These are phyloP conservation scores for Andricus grossulariae DNA, from an alignment of 1,140 invertebrate species.

Conservation along the genomic window DNA sequence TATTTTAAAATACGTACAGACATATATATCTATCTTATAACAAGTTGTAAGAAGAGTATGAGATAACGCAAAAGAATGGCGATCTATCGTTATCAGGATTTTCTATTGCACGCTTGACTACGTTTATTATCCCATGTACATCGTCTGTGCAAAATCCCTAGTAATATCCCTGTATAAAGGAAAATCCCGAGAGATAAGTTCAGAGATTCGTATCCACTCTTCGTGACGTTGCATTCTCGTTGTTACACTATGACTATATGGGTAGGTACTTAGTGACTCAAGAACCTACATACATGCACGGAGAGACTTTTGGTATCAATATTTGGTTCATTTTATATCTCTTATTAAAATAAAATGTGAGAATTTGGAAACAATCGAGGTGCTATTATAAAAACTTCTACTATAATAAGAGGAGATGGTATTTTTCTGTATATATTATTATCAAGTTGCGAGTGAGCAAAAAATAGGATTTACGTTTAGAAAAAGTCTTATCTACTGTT, in stretches of 20 bases:
- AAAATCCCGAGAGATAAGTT: slow-evolving; percentile 50
- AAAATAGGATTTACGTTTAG: too few relatives aligned
- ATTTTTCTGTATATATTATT: too few relatives aligned
- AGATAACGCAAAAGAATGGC: not conserved
- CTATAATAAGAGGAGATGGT: too few relatives aligned
- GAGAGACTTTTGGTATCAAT: too few relatives aligned
- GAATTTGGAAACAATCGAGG: too few relatives aligned
- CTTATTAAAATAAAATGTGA: too few relatives aligned
- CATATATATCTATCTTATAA: too few relatives aligned
- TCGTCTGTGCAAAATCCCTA: slow-evolving; percentile 44
- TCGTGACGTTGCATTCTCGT: slow-evolving; percentile 48
- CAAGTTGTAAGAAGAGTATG: not conserved
- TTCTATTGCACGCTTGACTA: not conserved
- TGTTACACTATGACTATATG: slow-evolving; percentile 4
- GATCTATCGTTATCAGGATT: not conserved
- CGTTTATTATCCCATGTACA: slow-evolving; percentile 32
- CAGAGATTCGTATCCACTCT: slow-evolving; percentile 52
- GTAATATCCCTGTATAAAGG: slow-evolving; percentile 56
- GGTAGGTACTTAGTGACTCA: slow-evolving; percentile 29
- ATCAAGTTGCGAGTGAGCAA: too few relatives aligned
- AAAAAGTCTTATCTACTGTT: too few relatives aligned
- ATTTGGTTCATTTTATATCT: too few relatives aligned
- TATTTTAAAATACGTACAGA: too few relatives aligned
- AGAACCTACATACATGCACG: slow-evolving; percentile 41
- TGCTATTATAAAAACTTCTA: too few relatives aligned